Percentiles rank a stretch among this genome's conserved stretches.
These are phyloP conservation scores for Drosophila sordidapex DNA, from an alignment of 2,888 invertebrate genomes.

Conservation along the genomic window DNA sequence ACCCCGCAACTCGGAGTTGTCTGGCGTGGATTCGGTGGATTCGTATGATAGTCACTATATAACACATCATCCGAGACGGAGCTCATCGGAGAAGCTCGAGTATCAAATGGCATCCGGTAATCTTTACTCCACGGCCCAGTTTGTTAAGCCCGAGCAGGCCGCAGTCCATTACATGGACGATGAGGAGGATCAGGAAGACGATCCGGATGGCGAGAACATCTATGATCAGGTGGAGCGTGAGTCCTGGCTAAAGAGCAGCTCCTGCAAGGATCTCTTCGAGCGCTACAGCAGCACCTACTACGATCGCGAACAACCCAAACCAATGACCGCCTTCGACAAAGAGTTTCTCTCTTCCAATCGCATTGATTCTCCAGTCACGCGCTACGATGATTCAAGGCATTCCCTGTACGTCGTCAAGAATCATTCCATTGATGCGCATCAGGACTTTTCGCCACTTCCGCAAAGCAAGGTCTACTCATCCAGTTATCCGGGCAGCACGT, in stretches of 20 bases:
- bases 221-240: conserved; percentile 84
- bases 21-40: conserved; percentile 84
- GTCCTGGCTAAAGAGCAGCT: conserved; percentile 91
- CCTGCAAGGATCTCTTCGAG: conserved; percentile 93
- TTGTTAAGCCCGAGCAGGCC: conserved; percentile 73
- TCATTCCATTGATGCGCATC: conserved; percentile 89
- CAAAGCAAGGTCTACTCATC: conserved; percentile 93
- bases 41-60: conserved; percentile 85
- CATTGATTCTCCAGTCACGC: conserved; percentile 89
- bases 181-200: conserved; percentile 75
- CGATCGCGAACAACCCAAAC: conserved; percentile 86
- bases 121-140: conserved; percentile 86
- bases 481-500: conserved; percentile 93
- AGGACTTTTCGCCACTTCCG: conserved; percentile 87
- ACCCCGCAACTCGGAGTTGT: conserved; percentile 84
- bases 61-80: conserved; percentile 78
- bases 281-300: conserved; percentile 87
- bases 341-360: conserved; percentile 85
- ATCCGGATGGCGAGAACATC: conserved; percentile 80
- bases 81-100: conserved; percentile 86
- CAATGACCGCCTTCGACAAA: conserved; percentile 85
- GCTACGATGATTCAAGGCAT: conserved; percentile 89
- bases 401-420: conserved; percentile 87
- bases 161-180: conserved; percentile 75
- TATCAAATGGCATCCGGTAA: conserved; percentile 87